Evolutionary conservation across 2,888 invertebrate species (phyloP).

Genomic region (Parelbella ahira): DNA sequence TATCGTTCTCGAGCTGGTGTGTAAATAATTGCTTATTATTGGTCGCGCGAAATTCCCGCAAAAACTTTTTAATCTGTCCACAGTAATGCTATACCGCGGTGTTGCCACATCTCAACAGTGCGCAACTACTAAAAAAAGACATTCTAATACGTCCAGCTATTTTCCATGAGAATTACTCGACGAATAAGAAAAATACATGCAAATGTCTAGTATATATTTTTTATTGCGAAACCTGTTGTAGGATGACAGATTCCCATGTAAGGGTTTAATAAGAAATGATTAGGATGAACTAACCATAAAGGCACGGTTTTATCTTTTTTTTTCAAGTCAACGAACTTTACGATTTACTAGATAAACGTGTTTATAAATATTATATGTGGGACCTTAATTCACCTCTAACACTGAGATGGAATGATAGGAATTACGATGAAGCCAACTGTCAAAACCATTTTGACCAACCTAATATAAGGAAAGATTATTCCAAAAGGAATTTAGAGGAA

Average conservation of each 20-base stretch:
- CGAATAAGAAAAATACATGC: constrained; percentile 21
- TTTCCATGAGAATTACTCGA: constrained; percentile 18
- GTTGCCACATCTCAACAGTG: neutral
- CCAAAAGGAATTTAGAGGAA: no score
- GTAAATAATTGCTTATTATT: constrained; percentile 3
- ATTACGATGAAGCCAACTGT: no score
- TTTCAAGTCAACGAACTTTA: constrained; percentile 6
- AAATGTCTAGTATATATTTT: constrained; percentile 15
- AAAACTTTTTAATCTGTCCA: constrained; percentile 2
- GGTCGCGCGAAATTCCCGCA: neutral
- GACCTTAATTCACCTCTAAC: no score
- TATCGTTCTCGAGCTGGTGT: no score
- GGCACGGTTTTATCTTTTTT: constrained; percentile 6
- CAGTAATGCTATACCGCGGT: constrained; percentile 8
- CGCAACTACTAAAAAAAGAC: neutral
- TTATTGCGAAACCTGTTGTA: constrained; percentile 19
- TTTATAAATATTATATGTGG: no score
- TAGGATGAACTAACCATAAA: constrained; percentile 17
- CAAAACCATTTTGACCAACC: no score
- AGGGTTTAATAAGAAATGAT: constrained; percentile 23
- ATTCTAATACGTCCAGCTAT: constrained; percentile 9
- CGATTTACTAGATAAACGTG: constrained; percentile 2
- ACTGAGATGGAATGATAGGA: no score
- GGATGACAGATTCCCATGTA: constrained; percentile 24
- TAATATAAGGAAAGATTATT: no score